phyloP scores from a whole-genome alignment of 2,888 invertebrate species.

The Halocaridina rubra region DNA sequence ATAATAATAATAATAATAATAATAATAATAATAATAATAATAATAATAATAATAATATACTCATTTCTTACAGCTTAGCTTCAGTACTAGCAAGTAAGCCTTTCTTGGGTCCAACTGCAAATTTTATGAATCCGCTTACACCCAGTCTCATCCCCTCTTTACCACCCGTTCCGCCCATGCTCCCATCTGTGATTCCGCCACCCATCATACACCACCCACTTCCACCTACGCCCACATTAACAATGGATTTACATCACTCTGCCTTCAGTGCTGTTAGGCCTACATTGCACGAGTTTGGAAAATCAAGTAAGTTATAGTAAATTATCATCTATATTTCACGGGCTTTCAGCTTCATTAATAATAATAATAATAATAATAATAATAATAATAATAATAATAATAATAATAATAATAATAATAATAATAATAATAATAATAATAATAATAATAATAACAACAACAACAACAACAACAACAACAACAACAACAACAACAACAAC shows the following conservation, averaged over 20 bases:
- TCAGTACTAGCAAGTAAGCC: constrained; percentile 13
- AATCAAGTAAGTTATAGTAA: background rate
- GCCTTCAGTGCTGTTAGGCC: constrained; percentile 39
- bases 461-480: too few species aligned
- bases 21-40: too few species aligned
- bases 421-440: too few species aligned
- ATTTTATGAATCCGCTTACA: too few species aligned
- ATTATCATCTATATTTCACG: background rate
- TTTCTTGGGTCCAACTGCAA: background rate
- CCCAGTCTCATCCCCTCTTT: background rate
- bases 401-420: too few species aligned
- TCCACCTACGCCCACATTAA: background rate
- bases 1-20: too few species aligned
- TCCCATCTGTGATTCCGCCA: background rate
- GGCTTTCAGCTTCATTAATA: too few species aligned
- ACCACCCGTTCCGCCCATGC: background rate
- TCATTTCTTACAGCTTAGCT: constrained; percentile 2
- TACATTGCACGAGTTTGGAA: background rate
- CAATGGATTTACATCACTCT: constrained; percentile 3
- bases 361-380: too few species aligned
- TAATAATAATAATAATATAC: background rate
- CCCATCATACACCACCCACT: constrained; percentile 3
- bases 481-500: too few species aligned
- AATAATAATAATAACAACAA: too few species aligned
- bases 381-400: too few species aligned